Conservation (phyloP, 1,140 invertebrate genomes). For the Penaeus chinensis region DNA sequence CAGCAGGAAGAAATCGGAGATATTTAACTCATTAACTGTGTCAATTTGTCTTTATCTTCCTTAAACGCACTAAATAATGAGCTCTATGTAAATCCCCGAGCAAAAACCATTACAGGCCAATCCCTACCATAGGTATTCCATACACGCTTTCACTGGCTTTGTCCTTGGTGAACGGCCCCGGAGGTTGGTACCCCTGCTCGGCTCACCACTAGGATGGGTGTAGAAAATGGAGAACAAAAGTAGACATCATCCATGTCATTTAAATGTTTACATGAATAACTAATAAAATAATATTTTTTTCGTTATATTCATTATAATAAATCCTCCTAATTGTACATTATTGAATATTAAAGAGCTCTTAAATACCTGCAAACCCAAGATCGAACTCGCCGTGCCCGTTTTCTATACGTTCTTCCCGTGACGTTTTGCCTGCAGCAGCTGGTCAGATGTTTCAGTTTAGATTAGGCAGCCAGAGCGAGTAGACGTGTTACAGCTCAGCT, state of each 20-base stretch:
- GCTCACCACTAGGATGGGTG: constrained; percentile 30
- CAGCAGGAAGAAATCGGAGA: not conserved
- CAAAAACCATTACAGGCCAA: constrained; percentile 19
- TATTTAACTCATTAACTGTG: not conserved
- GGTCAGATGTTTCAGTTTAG: constrained; percentile 53
- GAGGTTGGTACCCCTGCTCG: constrained; percentile 47
- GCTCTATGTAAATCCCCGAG: constrained; percentile 31
- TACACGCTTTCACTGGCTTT: constrained; percentile 58
- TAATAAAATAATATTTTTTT: not conserved
- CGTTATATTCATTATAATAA: not conserved
- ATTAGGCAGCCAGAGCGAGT: constrained; percentile 27
- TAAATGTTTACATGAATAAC: too few species aligned
- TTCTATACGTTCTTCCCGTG: constrained; percentile 42
- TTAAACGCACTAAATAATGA: constrained; percentile 23
- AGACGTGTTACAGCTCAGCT: constrained; percentile 25
- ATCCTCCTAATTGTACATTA: too few species aligned
- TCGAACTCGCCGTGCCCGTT: constrained; percentile 48
- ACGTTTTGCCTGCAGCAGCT: constrained; percentile 56
- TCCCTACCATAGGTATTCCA: constrained; percentile 52
- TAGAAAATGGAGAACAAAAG: constrained; percentile 57
- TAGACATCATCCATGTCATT: constrained; percentile 17
- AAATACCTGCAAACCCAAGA: constrained; percentile 21
- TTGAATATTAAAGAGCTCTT: not conserved
- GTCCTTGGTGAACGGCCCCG: constrained; percentile 48
- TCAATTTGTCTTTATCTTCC: constrained; percentile 22